Evolutionary conservation across 1,140 invertebrate genomes (phyloP).

Genomic region (Bombus polaris): DNA sequence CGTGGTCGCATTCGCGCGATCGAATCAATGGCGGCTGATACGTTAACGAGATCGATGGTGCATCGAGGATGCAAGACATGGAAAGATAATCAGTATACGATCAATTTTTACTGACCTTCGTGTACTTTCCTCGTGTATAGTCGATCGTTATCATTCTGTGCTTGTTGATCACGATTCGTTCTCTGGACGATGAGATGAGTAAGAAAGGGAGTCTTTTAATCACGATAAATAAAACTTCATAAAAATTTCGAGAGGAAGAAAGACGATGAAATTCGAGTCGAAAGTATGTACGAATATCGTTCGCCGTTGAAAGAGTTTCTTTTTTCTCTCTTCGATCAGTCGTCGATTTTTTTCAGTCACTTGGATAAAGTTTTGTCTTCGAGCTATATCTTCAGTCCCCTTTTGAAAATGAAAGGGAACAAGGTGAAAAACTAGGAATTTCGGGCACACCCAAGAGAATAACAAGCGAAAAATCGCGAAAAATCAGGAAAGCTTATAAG

Average conservation of each 20-base stretch:
- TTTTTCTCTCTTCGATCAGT: not conserved
- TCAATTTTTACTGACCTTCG: not conserved
- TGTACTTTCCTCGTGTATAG: not conserved
- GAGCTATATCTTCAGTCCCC: not conserved
- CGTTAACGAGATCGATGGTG: not conserved
- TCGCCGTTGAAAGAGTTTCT: not conserved
- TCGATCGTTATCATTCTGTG: conserved; percentile 11
- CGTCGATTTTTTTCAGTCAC: not conserved
- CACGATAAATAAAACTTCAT: not conserved
- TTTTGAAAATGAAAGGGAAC: conserved; percentile 16
- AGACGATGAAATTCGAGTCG: not conserved
- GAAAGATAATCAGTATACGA: not conserved
- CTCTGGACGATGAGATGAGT: not conserved
- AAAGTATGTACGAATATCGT: not conserved
- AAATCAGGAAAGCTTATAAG: conserved; percentile 25
- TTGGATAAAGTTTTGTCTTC: not conserved
- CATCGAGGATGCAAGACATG: not conserved
- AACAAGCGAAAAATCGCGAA: conserved; percentile 26
- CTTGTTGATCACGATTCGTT: not conserved
- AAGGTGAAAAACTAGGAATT: not conserved
- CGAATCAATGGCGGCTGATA: not conserved
- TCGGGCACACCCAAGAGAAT: not conserved
- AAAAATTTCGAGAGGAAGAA: not conserved
- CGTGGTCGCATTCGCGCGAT: not conserved
- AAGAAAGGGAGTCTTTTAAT: not conserved